Conservation (phyloP, 2,113 vertebrate genomes). For the Chaetodon auriga region DNA sequence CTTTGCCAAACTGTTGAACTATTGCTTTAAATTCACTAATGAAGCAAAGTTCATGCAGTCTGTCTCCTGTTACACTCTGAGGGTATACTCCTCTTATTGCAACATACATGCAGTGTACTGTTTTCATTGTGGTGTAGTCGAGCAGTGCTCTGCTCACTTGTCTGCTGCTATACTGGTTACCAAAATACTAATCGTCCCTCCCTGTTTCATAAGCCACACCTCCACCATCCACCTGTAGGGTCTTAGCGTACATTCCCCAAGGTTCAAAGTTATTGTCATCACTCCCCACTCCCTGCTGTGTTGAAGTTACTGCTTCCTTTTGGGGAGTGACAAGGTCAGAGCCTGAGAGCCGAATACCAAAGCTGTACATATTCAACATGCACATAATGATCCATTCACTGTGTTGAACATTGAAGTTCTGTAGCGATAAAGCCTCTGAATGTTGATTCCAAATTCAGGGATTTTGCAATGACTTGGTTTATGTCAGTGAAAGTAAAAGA, state of each 20-base stretch:
- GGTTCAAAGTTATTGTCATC: not conserved
- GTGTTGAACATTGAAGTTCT: not conserved
- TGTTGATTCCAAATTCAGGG: not conserved
- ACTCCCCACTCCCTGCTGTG: not conserved
- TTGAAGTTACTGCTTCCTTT: not conserved
- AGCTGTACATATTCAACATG: not conserved
- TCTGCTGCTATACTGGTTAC: too few species aligned
- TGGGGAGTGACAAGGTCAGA: not conserved
- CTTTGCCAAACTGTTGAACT: not conserved
- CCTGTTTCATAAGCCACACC: not conserved
- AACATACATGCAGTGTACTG: too few species aligned
- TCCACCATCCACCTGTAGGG: not conserved
- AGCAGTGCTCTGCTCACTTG: not conserved
- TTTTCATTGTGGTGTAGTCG: not conserved
- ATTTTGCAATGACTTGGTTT: not conserved
- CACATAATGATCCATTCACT: not conserved
- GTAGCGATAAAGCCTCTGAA: not conserved
- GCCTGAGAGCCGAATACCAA: not conserved
- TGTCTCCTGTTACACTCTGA: not conserved
- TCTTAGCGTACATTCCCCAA: not conserved
- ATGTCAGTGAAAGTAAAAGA: not conserved
- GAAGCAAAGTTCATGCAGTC: not conserved
- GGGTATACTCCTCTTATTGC: not conserved
- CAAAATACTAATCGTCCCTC: not conserved
- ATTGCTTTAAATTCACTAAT: constrained; percentile 4